phyloP scores from a whole-genome alignment of 1,140 invertebrate species.

The Drosophila parvula region DNA sequence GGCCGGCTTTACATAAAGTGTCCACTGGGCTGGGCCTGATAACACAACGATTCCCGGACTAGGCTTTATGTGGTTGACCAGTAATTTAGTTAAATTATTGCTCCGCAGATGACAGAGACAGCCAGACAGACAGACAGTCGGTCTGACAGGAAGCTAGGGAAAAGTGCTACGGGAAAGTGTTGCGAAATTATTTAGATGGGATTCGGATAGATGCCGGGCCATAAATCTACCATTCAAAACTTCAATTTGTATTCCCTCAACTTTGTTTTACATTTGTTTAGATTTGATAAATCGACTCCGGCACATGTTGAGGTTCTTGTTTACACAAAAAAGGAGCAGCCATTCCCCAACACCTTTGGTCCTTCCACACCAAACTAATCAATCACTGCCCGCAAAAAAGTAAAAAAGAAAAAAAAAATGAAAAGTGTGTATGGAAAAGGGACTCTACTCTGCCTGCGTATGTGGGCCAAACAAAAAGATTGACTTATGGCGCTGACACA shows the following conservation, averaged over 20 bases:
- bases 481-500: slow-evolving; percentile 61
- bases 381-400: slow-evolving; percentile 45
- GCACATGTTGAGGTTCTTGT: slow-evolving; percentile 42
- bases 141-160: not conserved
- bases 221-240: slow-evolving; percentile 44
- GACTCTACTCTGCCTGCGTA: not conserved
- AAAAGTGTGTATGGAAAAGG: not conserved
- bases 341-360: slow-evolving; percentile 17
- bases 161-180: slow-evolving; percentile 8
- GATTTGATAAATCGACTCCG: slow-evolving; percentile 49
- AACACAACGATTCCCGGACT: slow-evolving; percentile 56
- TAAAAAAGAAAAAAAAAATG: slow-evolving; percentile 3
- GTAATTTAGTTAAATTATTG: slow-evolving; percentile 62
- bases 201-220: slow-evolving; percentile 21
- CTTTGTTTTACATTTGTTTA: slow-evolving; percentile 53
- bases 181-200: slow-evolving; percentile 26
- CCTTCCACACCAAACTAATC: slow-evolving; percentile 50
- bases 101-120: slow-evolving; percentile 4
- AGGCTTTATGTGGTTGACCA: slow-evolving; percentile 35
- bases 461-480: slow-evolving; percentile 48
- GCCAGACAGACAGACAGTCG: slow-evolving; percentile 3
- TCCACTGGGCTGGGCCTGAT: slow-evolving; percentile 45
- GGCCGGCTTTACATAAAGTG: slow-evolving; percentile 39
- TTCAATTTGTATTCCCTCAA: slow-evolving; percentile 46
- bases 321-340: slow-evolving; percentile 49